Percentiles rank a stretch among this genome's conserved stretches.
Evolutionary conservation across 2,888 invertebrate genomes (phyloP).

Genomic region (Erannis defoliaria): DNA sequence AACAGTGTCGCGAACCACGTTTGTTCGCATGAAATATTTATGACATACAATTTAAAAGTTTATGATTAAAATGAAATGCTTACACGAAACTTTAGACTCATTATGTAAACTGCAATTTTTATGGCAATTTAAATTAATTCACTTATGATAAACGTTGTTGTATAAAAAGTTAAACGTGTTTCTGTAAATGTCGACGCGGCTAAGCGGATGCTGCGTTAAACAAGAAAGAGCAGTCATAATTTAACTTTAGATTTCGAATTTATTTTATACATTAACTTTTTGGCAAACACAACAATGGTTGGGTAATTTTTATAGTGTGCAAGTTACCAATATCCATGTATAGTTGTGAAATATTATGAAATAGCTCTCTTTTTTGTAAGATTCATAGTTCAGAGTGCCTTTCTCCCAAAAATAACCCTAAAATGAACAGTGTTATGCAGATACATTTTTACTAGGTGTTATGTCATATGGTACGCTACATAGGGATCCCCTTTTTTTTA

Average conservation of each 20-base stretch:
- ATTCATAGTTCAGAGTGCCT: too few species aligned
- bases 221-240: slow-evolving; percentile 59
- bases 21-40: slow-evolving; percentile 63
- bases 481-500: too few species aligned
- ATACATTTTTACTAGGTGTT: too few species aligned
- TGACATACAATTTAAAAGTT: too few species aligned
- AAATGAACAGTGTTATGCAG: too few species aligned
- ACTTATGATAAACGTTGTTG: slow-evolving; percentile 75
- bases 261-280: neutral
- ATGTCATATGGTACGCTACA: too few species aligned
- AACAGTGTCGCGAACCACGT: slow-evolving; percentile 54
- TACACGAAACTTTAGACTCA: slow-evolving; percentile 63
- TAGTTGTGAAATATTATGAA: too few species aligned
- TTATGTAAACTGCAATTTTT: slow-evolving; percentile 79
- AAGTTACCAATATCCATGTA: too few species aligned
- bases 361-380: too few species aligned
- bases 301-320: too few species aligned
- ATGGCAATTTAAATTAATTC: slow-evolving; percentile 83
- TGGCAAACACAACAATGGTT: too few species aligned
- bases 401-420: too few species aligned
- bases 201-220: slow-evolving; percentile 68
- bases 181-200: slow-evolving; percentile 73
- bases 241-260: neutral
- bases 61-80: slow-evolving; percentile 54
- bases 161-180: slow-evolving; percentile 71